Base-by-base conservation (phyloP, 2,888 invertebrate genomes). In the Brachypterus glaber region DNA sequence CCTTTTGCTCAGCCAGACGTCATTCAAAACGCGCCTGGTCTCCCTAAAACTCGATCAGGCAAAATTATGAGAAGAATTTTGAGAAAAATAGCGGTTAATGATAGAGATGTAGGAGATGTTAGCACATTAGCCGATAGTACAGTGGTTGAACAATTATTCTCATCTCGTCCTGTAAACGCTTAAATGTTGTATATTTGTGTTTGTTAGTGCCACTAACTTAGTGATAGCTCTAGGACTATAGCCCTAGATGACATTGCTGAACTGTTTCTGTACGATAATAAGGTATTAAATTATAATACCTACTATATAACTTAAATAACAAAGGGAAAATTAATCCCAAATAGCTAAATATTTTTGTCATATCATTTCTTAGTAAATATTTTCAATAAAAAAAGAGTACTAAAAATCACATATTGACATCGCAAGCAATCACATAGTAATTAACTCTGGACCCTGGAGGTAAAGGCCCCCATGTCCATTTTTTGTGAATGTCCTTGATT, bases 11-110 rank as follows among this genome's bases (percentile, higher is more conserved):
- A 85, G 53, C 97, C 97, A 0, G 97, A 97, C 61, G 78, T 83
- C 24, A 82, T 98, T 40, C 97, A 98, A 51, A 78, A 88, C 62
- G 95, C 96, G 1, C 90, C 93, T 1, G 87, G 83, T 0, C 70
- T 98, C 45, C 98, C 98, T 0, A 96, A 97, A 68, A 96, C 96
- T 0, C 75, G 96, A 32, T 96, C 96, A 1, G 98, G 98, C 2
- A 98, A 98, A 69, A 96, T 98, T 43, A 96, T 98, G 90, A 76
- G 98, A 43, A 76, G 98, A 46, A 85, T 98, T 40, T 70, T 98
- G 43, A 76, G 95, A 45, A 93, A 96, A 68, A 82, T 98, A 9
- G 96, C 97, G 0, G 68, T 84, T 2, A 88, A 89, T 25, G 93
- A 96, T 59, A 71, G 68, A 31, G 80, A 93, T 49, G 77, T 97